These are phyloP conservation scores for Daubentonia madagascariensis DNA, from an alignment of 2,113 vertebrate genomes.

Conservation along the genomic window DNA sequence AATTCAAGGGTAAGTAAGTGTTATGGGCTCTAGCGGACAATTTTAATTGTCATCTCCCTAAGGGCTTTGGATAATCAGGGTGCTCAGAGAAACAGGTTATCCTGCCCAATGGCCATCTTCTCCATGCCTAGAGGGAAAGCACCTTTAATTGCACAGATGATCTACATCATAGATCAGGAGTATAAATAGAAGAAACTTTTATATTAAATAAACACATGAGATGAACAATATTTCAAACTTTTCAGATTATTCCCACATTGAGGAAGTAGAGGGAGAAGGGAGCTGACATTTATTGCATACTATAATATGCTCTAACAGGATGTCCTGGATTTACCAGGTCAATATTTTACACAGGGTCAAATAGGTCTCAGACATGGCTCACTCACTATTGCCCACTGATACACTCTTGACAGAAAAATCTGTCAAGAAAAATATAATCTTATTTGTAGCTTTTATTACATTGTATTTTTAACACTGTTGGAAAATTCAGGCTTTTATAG, in stretches of 20 bases:
- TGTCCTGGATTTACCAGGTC: neutral
- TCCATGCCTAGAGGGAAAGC: neutral
- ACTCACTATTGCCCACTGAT: neutral
- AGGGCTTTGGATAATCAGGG: neutral
- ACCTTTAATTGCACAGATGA: neutral
- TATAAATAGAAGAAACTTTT: neutral
- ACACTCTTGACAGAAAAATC: neutral
- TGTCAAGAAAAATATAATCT: neutral
- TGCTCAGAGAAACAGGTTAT: neutral
- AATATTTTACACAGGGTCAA: neutral
- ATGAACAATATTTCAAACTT: neutral
- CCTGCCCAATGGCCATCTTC: neutral
- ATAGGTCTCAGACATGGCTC: neutral
- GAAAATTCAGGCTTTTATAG: constrained; percentile 12
- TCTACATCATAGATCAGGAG: neutral
- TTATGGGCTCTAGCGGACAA: neutral
- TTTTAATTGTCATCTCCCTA: neutral
- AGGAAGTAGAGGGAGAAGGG: neutral
- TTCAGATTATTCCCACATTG: neutral
- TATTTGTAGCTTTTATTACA: constrained; percentile 12
- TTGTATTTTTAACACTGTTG: neutral
- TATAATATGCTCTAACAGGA: neutral
- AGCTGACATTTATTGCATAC: neutral
- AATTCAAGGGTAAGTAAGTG: neutral
- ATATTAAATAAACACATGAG: neutral